phyloP scores from a whole-genome alignment of 2,888 invertebrate species.

The Drosophila antonietae region DNA sequence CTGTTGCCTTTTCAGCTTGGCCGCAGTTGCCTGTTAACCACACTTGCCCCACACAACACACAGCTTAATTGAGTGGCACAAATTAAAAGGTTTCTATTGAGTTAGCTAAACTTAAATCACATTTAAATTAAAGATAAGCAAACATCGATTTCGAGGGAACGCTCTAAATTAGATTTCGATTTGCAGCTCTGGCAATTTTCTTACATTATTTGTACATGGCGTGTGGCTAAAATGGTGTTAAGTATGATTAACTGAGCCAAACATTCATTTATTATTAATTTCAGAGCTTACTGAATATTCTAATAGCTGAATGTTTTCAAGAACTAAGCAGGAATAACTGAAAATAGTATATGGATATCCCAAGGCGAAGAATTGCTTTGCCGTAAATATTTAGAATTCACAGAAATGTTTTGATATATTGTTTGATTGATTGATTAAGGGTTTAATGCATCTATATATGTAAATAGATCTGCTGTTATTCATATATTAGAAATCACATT shows the following conservation, averaged over 20 bases:
- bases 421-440: neutral
- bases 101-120: slow-evolving; percentile 14
- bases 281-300: neutral
- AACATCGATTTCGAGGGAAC: neutral
- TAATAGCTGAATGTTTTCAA: accelerated
- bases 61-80: slow-evolving; percentile 4
- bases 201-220: neutral
- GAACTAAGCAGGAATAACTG: neutral
- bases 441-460: neutral
- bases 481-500: no score
- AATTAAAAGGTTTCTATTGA: slow-evolving; percentile 12
- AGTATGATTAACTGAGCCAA: neutral
- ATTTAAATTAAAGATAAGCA: neutral
- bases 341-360: neutral
- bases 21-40: slow-evolving; percentile 4
- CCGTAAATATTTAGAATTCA: neutral
- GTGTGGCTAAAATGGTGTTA: neutral
- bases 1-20: slow-evolving; percentile 14
- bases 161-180: neutral
- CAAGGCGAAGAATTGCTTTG: neutral
- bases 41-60: slow-evolving; percentile 12
- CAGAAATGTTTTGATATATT: neutral
- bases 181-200: neutral
- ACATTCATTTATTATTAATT: neutral
- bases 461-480: no score